Evolutionary conservation across 2,113 vertebrate genomes (phyloP).

Genomic region (Delphinapterus leucas): DNA sequence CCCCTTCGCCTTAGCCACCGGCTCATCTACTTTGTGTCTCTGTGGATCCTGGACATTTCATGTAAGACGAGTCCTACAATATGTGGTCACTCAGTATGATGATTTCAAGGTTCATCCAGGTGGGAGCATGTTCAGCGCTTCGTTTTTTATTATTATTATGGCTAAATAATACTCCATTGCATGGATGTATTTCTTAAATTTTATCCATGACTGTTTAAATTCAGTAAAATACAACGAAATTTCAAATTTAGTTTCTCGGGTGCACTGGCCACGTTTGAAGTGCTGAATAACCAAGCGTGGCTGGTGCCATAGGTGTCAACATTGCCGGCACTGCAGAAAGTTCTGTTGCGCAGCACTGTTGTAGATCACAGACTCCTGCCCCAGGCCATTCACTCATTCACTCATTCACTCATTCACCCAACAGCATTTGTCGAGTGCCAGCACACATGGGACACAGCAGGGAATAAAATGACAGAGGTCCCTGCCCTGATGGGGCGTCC

Average conservation of each 20-base stretch:
- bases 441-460: background rate
- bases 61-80: rapidly evolving
- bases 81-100: rapidly evolving
- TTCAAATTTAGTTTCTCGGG: background rate
- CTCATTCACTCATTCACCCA: background rate
- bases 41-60: rapidly evolving
- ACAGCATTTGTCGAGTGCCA: background rate
- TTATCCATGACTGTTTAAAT: background rate
- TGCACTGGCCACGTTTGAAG: rapidly evolving
- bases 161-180: background rate
- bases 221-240: background rate
- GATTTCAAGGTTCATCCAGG: background rate
- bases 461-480: background rate
- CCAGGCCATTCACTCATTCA: background rate
- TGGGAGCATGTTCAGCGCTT: rapidly evolving
- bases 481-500: rapidly evolving
- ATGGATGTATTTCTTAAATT: background rate
- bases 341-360: rapidly evolving
- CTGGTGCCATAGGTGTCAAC: background rate
- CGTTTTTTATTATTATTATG: no score
- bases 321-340: rapidly evolving
- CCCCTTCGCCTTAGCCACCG: background rate
- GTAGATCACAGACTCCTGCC: background rate
- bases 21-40: no score
- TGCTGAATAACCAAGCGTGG: rapidly evolving